phyloP scores from a whole-genome alignment of 2,888 invertebrate species.

The Hydrotaea cyrtoneurina region DNA sequence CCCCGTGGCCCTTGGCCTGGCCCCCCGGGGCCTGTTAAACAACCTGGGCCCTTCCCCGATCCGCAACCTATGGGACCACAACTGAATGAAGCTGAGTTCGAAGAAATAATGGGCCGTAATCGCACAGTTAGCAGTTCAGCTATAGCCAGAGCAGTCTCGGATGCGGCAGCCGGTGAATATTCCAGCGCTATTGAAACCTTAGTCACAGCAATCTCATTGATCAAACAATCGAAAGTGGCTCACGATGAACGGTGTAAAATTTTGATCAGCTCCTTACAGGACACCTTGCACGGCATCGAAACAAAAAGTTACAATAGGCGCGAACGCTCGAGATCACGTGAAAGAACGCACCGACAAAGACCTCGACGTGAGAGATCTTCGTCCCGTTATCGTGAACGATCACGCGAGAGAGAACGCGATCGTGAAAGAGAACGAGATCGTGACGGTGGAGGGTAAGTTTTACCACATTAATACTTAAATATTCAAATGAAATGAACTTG shows the following conservation, averaged over 20 bases:
- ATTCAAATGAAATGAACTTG: no score
- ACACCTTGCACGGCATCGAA: slow-evolving; percentile 98
- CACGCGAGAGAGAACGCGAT: slow-evolving; percentile 86
- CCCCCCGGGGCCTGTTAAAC: slow-evolving; percentile 78
- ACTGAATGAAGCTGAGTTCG: slow-evolving; percentile 96
- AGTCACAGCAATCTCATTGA: slow-evolving; percentile 98
- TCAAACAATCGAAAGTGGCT: slow-evolving; percentile 95
- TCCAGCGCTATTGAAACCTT: slow-evolving; percentile 99
- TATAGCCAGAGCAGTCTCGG: slow-evolving; percentile 96
- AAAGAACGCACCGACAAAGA: slow-evolving; percentile 81
- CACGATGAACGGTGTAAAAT: slow-evolving; percentile 98
- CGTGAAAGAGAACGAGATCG: slow-evolving; percentile 83
- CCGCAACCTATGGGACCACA: slow-evolving; percentile 83
- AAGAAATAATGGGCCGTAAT: slow-evolving; percentile 98
- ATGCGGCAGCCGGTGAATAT: slow-evolving; percentile 98
- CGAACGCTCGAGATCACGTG: slow-evolving; percentile 83
- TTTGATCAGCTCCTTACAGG: slow-evolving; percentile 96
- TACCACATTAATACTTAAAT: no score
- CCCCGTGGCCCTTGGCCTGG: slow-evolving; percentile 87
- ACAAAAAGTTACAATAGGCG: slow-evolving; percentile 95
- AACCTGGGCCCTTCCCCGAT: slow-evolving; percentile 77
- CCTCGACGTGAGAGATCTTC: slow-evolving; percentile 81
- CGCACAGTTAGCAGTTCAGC: slow-evolving; percentile 98
- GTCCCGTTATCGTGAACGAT: slow-evolving; percentile 86
- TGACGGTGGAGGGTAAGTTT: slow-evolving; percentile 84